Conservation (phyloP, 1,140 invertebrate species). For the Trachelipus rathkii region DNA sequence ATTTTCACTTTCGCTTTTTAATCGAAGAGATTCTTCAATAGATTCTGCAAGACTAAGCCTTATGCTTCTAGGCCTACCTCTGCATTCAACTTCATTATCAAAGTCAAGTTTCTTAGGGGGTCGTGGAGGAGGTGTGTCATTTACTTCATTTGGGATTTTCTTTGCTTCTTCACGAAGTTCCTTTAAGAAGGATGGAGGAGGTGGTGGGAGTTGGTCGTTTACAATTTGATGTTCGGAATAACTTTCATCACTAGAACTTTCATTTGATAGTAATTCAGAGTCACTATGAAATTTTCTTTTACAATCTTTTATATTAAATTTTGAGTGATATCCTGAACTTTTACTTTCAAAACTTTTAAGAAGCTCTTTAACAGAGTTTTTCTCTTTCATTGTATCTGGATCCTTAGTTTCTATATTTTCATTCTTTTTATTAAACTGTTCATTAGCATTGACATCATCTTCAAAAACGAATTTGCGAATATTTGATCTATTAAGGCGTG, state of each 20-base stretch:
- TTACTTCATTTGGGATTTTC: constrained; percentile 20
- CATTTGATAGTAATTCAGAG: constrained; percentile 55
- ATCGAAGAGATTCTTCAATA: constrained; percentile 46
- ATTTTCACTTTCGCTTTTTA: constrained; percentile 34
- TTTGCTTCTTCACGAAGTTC: constrained; percentile 37
- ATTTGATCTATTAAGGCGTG: constrained; percentile 42
- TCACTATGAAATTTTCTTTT: constrained; percentile 55
- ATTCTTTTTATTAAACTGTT: not conserved
- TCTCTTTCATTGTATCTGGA: not conserved
- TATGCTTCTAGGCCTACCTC: constrained; percentile 47
- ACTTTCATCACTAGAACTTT: constrained; percentile 52
- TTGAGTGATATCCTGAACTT: constrained; percentile 13
- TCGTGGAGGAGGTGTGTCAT: constrained; percentile 34
- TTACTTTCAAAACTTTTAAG: constrained; percentile 57
- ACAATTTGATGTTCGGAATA: constrained; percentile 25
- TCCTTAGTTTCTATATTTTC: constrained; percentile 21
- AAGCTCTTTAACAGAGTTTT: constrained; percentile 56
- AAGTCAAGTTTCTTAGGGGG: constrained; percentile 39
- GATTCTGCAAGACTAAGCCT: constrained; percentile 53
- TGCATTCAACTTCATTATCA: constrained; percentile 46
- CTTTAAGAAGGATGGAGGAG: constrained; percentile 25
- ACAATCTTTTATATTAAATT: constrained; percentile 26
- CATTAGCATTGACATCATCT: constrained; percentile 35
- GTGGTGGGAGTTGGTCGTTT: constrained; percentile 22
- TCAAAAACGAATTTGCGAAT: constrained; percentile 45